Base-by-base conservation (phyloP, 2,888 invertebrate species). In the Athalia rosae region DNA sequence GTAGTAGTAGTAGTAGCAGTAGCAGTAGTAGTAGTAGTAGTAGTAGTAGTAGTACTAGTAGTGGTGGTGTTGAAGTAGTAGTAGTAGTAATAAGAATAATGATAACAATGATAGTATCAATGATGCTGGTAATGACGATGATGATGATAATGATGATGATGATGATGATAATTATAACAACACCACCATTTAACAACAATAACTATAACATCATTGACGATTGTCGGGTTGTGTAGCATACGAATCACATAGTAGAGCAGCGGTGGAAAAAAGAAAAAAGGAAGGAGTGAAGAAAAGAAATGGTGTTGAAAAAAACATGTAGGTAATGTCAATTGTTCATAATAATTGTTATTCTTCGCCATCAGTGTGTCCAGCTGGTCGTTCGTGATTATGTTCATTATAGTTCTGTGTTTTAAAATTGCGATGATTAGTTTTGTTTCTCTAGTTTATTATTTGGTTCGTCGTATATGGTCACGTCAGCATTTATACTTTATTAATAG, bases 321-420 rank as follows among this genome's bases (percentile, higher is more conserved):
- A 71, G 13, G 41, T n/a, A 50, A 53, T 53, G 43, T 53, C 28
- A 53, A 53, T 28, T 50, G 50, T 28, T 58, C 45, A 45, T 59
- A 28, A 59, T 11, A 9, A 50, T 47, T 59, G 48, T 61, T 45
- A 61, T n/a, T 28, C 28, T 81, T 79, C 79, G 81, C 76, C 79
- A 78, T 80, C 79, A 81, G 80, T 79, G 28, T 28, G 69, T 76
- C 78, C 79, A 59, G 63, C 78, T 79, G 79, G 79, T 80, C 78
- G 78, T 80, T 80, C 67, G 64, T 79, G 59, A 71, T 63, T 61
- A 62, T 63, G 61, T 59, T 69, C 43, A 45, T 59, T 61, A 61
- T 43, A 58, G 58, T 71, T 45, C 41, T 73, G 45, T 59, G 13
- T 59, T 45, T 59, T 47, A 59, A 59, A 45, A 58, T 59, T 41